Evolutionary conservation across 92 coral and sea anemone species (phyloP).

Genomic region (Micromussa lordhowensis): DNA sequence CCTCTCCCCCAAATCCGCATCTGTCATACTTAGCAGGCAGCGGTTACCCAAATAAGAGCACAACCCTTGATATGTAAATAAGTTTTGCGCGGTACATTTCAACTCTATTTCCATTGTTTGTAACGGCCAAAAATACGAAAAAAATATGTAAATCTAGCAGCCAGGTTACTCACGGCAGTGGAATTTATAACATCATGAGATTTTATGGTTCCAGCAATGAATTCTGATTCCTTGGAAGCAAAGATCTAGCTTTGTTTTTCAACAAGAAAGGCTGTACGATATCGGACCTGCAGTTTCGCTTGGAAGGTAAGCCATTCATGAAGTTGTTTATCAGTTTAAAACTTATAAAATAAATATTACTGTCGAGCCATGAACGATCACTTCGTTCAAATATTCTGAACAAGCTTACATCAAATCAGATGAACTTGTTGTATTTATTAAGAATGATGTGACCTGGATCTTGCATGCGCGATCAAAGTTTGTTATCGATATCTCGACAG

Average conservation of each 20-base stretch:
- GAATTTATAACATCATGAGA: conserved; percentile 20
- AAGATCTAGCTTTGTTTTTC: not conserved
- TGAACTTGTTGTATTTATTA: not conserved
- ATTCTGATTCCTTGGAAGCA: not conserved
- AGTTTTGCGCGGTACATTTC: conserved; percentile 79
- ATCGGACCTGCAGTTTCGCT: not conserved
- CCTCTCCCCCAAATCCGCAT: not conserved
- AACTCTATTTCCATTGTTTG: conserved; percentile 62
- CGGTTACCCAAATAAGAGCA: conserved; percentile 42
- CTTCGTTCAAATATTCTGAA: not conserved
- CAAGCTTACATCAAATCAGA: not conserved
- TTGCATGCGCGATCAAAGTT: not conserved
- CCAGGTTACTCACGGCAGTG: conserved; percentile 16
- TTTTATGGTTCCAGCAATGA: not conserved
- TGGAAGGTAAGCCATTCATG: conserved; percentile 1
- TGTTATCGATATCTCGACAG: conserved; percentile 15
- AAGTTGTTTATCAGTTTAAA: conserved; percentile 19
- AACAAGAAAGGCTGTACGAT: not conserved
- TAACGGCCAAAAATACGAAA: conserved; percentile 68
- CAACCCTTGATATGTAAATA: conserved; percentile 44
- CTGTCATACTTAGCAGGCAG: not conserved
- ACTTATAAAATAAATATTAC: conserved; percentile 9
- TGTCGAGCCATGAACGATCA: not conserved
- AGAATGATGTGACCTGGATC: not conserved
- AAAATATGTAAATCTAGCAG: conserved; percentile 49